Evolutionary conservation across 2,113 vertebrate genomes (phyloP).

Genomic region (Martes martes): DNA sequence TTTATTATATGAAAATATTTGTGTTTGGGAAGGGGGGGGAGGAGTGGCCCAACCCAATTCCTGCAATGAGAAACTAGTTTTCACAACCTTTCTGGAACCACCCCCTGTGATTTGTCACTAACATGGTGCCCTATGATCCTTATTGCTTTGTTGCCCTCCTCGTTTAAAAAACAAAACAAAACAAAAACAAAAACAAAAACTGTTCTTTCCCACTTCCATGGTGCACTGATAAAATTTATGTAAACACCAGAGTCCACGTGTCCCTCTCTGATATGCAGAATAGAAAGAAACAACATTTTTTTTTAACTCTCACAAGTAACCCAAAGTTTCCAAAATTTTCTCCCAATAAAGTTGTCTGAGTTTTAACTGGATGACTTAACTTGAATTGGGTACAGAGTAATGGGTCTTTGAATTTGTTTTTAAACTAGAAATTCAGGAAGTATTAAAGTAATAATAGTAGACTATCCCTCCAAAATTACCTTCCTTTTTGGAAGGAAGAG

Average conservation of each 20-base stretch:
- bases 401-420: background rate
- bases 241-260: background rate
- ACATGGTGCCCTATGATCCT: constrained; percentile 45
- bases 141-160: constrained; percentile 33
- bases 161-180: background rate
- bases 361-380: background rate
- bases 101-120: constrained; percentile 67
- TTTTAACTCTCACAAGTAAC: background rate
- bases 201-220: background rate
- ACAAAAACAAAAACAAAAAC: background rate
- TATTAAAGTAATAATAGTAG: background rate
- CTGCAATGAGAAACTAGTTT: constrained; percentile 65
- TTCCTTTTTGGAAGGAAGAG: constrained; percentile 39
- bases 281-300: background rate
- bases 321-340: background rate
- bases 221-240: background rate
- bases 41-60: constrained; percentile 61
- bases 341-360: background rate
- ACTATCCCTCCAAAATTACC: background rate
- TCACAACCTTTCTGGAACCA: constrained; percentile 60
- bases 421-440: background rate
- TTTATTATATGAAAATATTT: constrained; percentile 78
- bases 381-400: background rate
- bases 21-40: constrained; percentile 71
- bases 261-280: background rate